Percentiles rank a stretch among this genome's conserved stretches.
These are phyloP conservation scores for Pachyuromys duprasi DNA, from an alignment of 2,797 vertebrate species.

Conservation along the genomic window DNA sequence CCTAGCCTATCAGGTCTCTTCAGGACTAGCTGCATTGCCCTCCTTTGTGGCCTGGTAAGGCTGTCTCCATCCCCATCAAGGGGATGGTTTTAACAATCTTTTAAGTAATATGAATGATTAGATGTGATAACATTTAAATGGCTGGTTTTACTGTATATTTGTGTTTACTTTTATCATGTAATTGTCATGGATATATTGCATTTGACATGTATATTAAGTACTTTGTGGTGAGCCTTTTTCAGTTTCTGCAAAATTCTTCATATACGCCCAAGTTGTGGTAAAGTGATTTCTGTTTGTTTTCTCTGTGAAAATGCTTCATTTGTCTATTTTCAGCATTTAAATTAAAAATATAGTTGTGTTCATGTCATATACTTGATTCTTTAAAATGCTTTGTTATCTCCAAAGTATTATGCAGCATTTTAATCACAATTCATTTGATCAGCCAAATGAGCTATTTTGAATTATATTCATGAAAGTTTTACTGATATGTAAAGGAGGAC, in stretches of 20 bases:
- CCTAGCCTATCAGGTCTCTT: no score
- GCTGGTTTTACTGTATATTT: neutral
- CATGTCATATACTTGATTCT: neutral
- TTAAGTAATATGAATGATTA: neutral
- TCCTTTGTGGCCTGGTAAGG: no score
- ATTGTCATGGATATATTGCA: neutral
- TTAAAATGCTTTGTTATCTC: neutral
- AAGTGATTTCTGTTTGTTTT: no score
- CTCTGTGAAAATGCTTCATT: neutral
- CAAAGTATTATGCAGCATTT: neutral
- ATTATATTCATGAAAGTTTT: slow-evolving; percentile 19
- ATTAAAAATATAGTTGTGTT: neutral
- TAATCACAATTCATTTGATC: neutral
- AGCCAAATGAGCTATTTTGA: neutral
- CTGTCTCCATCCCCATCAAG: no score
- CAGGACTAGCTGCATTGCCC: no score
- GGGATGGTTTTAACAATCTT: neutral
- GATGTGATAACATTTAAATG: neutral
- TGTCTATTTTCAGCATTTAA: neutral
- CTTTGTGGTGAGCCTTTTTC: neutral
- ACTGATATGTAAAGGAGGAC: neutral
- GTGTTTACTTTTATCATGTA: neutral
- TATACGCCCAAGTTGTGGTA: neutral
- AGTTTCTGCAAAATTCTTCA: neutral
- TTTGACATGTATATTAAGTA: neutral